Percentiles rank a stretch among this genome's conserved stretches.
phyloP scores from a whole-genome alignment of 2,113 vertebrate genomes.

The Panurus biarmicus region DNA sequence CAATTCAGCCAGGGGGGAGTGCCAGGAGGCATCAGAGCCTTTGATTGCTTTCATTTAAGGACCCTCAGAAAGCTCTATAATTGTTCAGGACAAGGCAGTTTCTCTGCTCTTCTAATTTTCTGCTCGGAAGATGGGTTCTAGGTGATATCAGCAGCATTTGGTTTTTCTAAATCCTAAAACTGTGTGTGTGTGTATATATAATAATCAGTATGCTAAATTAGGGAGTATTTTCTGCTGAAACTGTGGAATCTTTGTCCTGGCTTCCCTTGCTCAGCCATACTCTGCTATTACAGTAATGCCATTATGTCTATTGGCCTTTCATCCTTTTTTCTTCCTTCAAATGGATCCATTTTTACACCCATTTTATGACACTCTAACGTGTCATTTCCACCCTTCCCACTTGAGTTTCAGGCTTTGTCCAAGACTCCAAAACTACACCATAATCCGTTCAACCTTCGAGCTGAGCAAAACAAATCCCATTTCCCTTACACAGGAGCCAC shows the following conservation, averaged over 20 bases:
- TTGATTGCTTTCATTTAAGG: background rate
- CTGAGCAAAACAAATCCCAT: conserved; percentile 21
- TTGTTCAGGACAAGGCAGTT: background rate
- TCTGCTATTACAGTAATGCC: background rate
- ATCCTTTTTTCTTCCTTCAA: background rate
- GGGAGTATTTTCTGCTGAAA: background rate
- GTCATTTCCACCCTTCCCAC: background rate
- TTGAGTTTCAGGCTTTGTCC: background rate
- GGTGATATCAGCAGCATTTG: background rate
- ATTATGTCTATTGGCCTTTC: background rate
- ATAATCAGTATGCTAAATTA: background rate
- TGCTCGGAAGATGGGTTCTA: background rate
- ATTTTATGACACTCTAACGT: background rate
- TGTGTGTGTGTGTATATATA: background rate
- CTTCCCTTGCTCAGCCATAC: background rate
- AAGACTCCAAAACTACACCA: background rate
- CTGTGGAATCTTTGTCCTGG: background rate
- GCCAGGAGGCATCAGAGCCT: background rate
- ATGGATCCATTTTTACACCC: conserved; percentile 9
- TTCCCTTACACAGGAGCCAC: background rate
- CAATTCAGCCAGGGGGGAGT: background rate
- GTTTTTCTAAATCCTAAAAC: background rate
- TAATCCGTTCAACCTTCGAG: background rate
- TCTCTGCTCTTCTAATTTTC: background rate
- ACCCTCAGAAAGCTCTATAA: background rate